Evolutionary conservation across 2,113 vertebrate species (phyloP), one percentile per base, ranked within the genome.

Genomic region (Alosa alosa): DNA sequence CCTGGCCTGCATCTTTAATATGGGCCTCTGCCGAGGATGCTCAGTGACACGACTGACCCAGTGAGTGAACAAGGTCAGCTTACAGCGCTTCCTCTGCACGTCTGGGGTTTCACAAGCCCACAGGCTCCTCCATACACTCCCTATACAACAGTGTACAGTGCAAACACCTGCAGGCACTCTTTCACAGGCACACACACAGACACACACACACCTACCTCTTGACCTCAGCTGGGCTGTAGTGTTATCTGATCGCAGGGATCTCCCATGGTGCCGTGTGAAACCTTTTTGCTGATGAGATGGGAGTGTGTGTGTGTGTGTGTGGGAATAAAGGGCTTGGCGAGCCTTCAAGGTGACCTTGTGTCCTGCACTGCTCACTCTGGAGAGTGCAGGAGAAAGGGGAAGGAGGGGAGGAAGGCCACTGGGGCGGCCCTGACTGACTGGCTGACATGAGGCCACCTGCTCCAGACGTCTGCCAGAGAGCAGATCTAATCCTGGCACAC

Each of bases 311-410:
- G 72, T 72, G 20, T 68, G 17, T 87, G 84, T 81, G 75, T 55
- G 84, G 81, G 81, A 57, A 39, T 44, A 85, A 78, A 84, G 83
- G 84, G 57, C 86, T 20, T 57, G 72, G 83, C 55, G 22, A 68
- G 86, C 39, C 60, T 87, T 87, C 86, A 90, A 89, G 87, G 87
- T 88, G 91, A 91, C 91, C 91, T 91, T 89, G 87, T 84, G 60
- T 83, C 83, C 55, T 82, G 64, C 25, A 68, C 85, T 88, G 84
- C 44, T 39, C 57, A 60, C 57, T 64, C 5, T 64, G 57, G 57
- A n/a, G 22, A 64, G 9, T 4, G 6, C 1, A 72, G 64, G 31
- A 72, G 60, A 20, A 9, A n/a, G 22, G 60, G 60, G 7, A 9
- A n/a, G 60, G 18, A 57, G 55, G 18, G 3, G 13, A 9, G 25